Evolutionary conservation across 2,797 vertebrate species (phyloP).

Genomic region (Gouania willdenowi): DNA sequence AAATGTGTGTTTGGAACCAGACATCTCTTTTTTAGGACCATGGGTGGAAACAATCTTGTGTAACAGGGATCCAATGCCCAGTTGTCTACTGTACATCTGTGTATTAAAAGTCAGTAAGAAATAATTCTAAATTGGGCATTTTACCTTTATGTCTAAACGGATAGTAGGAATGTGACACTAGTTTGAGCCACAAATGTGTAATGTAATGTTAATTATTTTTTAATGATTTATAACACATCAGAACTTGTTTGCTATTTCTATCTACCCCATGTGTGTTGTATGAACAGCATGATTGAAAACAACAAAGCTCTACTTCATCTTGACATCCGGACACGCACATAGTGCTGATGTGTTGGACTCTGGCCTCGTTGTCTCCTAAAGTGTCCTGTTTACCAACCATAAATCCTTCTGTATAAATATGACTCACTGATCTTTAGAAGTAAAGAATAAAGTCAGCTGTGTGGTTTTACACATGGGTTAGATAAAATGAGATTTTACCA

Average conservation of each 20-base stretch:
- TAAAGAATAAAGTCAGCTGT: neutral
- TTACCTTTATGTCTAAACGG: no score
- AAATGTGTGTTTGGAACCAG: no score
- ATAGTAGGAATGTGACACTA: no score
- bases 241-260: neutral
- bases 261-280: conserved; percentile 2
- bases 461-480: neutral
- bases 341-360: conserved; percentile 67
- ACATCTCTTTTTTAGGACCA: no score
- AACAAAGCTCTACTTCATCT: conserved; percentile 56
- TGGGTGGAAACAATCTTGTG: no score
- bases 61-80: no score
- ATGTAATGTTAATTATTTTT: neutral
- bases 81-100: no score
- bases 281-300: conserved; percentile 42
- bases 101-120: neutral
- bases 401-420: conserved; percentile 33
- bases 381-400: conserved; percentile 39
- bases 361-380: conserved; percentile 37
- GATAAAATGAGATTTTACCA: neutral
- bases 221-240: neutral
- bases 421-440: neutral
- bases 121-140: no score
- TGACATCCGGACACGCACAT: conserved; percentile 58
- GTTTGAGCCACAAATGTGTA: no score